A percentile compares a stretch with the other conserved stretches of the same genome.
Conservation (phyloP, 2,113 vertebrate species). For the Cynocephalus volans region DNA sequence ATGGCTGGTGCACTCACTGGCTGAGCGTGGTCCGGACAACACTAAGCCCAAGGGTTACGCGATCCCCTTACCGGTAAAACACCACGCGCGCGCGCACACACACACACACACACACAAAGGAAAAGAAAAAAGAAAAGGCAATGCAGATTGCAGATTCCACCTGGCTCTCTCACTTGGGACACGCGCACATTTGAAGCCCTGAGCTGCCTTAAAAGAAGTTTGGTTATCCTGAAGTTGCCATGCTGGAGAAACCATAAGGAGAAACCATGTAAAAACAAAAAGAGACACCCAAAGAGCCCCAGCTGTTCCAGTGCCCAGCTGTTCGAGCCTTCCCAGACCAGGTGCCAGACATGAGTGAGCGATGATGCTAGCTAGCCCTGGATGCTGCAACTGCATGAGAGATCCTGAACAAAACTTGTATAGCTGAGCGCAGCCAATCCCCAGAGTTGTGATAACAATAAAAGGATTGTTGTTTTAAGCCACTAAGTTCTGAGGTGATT, state of each 20-base stretch:
- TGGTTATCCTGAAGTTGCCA: not conserved
- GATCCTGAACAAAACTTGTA: not conserved
- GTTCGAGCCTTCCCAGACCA: not conserved
- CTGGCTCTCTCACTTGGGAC: not conserved
- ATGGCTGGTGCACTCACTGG: too few species aligned
- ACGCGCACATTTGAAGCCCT: not conserved
- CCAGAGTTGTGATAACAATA: not conserved
- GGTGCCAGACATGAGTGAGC: not conserved
- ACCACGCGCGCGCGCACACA: too few species aligned
- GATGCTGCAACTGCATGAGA: not conserved
- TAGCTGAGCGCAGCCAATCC: not conserved
- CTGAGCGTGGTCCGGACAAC: too few species aligned
- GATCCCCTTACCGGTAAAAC: too few species aligned
- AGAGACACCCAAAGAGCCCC: not conserved
- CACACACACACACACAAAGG: too few species aligned
- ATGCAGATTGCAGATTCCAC: not conserved
- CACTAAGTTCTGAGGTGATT: slow-evolving; percentile 19
- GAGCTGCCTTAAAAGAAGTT: slow-evolving; percentile 22
- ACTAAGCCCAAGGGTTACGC: too few species aligned
- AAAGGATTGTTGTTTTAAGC: not conserved
- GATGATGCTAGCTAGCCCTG: not conserved
- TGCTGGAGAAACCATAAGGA: not conserved
- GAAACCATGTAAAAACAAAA: not conserved
- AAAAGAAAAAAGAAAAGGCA: too few species aligned
- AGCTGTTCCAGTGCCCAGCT: not conserved